Evolutionary conservation across 1,140 invertebrate species (phyloP), one percentile per base, ranked within the genome.

Genomic region (Ephestia elutella): DNA sequence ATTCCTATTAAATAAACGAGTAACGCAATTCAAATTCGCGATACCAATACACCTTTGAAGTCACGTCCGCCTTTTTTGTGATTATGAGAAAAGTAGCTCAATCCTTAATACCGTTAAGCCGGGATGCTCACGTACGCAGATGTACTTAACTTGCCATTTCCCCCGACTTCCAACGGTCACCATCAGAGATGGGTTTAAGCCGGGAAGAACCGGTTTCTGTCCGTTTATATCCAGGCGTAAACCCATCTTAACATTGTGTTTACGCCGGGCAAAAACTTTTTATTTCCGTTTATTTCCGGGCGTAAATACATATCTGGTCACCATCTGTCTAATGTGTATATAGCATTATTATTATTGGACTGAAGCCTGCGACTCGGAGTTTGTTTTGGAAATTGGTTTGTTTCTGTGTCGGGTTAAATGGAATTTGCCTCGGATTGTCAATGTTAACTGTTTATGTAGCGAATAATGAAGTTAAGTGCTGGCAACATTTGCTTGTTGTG

Each of bases 81-180:
- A 57, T 62, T 57, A 62, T 54, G 32, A 62, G 55, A 48, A 56
- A 32, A 30, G 28, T 35, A 11, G 13, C 53, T 17, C 20, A 38
- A 28, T 49, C 57, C 54, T 28, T 57, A 59, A 63, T 63, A 59
- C 59, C 49, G 54, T 59, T 59, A 56, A 51, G 57, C 25, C 60
- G 21, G 11, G 15, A 35, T 48, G 21, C 54, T 30, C 62, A 56
- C 62, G 54, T 57, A 59, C 57, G 35, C 62, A 63, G 57, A 63
- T 63, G 57, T 63, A 63, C 62, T 63, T 63, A 56, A 63, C 54
- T 50, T 49, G 54, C 49, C 62, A 35, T 63, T 63, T 59, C 18
- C 48, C 28, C 48, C 11, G 30, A 32, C 30, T 32, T 32, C 11
- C 30, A 10, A 32, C 57, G 49, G 62, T 64, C 57, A 60, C 57